Percentiles rank a stretch among this genome's conserved stretches.
phyloP scores from a whole-genome alignment of 2,797 vertebrate species.

The Tapera naevia region DNA sequence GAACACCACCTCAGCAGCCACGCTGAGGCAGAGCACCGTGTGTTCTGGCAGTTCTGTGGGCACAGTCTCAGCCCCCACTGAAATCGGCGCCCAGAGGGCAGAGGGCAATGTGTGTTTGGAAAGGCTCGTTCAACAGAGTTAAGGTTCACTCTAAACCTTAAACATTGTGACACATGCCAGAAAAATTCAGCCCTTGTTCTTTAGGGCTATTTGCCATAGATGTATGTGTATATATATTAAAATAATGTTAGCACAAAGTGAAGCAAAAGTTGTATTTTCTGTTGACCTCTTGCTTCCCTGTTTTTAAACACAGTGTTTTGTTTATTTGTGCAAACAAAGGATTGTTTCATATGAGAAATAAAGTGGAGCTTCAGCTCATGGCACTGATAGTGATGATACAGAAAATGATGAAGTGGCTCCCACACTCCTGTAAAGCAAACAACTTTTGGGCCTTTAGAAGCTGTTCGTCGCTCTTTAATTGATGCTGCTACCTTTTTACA shows the following conservation, averaged over 20 bases:
- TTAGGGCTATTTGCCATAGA: slow-evolving; percentile 37
- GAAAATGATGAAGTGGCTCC: neutral
- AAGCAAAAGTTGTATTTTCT: slow-evolving; percentile 7
- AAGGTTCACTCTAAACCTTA: slow-evolving; percentile 60
- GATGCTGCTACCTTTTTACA: neutral
- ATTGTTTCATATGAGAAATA: neutral
- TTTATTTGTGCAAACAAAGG: neutral
- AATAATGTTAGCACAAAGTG: neutral
- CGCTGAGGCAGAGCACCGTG: neutral
- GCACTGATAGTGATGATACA: neutral
- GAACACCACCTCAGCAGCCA: slow-evolving; percentile 1
- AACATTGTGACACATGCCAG: slow-evolving; percentile 68
- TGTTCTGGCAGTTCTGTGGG: slow-evolving; percentile 25
- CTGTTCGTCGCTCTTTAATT: neutral
- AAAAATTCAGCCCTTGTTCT: slow-evolving; percentile 53
- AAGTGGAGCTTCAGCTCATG: neutral
- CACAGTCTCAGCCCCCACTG: slow-evolving; percentile 28
- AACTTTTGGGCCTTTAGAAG: neutral
- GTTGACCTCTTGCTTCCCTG: neutral
- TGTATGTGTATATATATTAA: neutral
- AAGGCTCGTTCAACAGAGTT: slow-evolving; percentile 54
- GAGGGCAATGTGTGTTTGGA: slow-evolving; percentile 15
- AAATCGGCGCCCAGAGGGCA: slow-evolving; percentile 40
- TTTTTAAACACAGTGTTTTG: neutral
- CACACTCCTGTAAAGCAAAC: neutral